Evolutionary conservation across 2,888 invertebrate species (phyloP).

Genomic region (Hydrotaea diabolus): DNA sequence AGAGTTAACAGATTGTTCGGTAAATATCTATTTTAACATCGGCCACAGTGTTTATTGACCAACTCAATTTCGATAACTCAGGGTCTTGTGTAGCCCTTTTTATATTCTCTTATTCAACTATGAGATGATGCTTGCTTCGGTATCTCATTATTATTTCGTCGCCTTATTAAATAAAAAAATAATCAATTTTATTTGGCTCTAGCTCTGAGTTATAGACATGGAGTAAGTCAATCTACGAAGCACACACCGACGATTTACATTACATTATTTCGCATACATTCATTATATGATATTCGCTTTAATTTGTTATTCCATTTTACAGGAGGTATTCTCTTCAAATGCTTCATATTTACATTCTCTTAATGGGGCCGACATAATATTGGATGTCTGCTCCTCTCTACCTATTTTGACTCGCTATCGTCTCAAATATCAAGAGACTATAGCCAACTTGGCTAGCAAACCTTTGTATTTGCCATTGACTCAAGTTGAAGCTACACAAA

Average conservation of each 20-base stretch:
- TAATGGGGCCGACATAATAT: slow-evolving; percentile 90
- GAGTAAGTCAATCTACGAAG: no score
- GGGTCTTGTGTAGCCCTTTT: no score
- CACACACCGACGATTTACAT: no score
- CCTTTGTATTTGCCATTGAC: slow-evolving; percentile 85
- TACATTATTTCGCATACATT: no score
- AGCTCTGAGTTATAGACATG: no score
- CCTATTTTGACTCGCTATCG: slow-evolving; percentile 84
- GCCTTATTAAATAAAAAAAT: no score
- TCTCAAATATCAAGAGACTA: slow-evolving; percentile 82
- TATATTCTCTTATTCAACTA: no score
- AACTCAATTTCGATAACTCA: no score
- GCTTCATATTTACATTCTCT: slow-evolving; percentile 89
- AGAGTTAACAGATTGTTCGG: slow-evolving; percentile 80
- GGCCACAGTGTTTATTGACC: no score
- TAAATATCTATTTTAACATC: slow-evolving; percentile 59
- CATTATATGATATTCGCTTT: no score
- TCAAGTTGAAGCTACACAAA: slow-evolving; percentile 87
- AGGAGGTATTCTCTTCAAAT: slow-evolving; percentile 91
- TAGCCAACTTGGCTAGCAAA: slow-evolving; percentile 83
- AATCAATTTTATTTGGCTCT: no score
- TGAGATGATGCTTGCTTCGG: not conserved
- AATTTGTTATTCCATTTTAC: slow-evolving; percentile 70
- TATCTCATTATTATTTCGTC: no score
- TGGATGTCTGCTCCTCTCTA: slow-evolving; percentile 90